These are phyloP conservation scores for Steinernema scapterisci DNA, from an alignment of 2,888 invertebrate genomes.

Conservation along the genomic window DNA sequence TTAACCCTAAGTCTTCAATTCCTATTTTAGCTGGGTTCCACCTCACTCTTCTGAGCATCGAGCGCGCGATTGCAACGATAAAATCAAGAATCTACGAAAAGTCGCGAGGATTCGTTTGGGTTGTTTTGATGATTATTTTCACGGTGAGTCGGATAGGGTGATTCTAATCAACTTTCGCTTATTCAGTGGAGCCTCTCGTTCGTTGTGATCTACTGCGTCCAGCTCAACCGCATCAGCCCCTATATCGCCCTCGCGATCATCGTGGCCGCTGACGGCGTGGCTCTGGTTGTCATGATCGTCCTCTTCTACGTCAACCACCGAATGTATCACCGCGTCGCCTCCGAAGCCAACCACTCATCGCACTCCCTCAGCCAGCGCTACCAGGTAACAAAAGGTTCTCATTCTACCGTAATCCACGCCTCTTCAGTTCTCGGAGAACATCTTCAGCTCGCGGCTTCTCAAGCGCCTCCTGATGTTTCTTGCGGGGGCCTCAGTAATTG, in stretches of 20 bases:
- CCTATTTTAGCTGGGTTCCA: conserved; percentile 4
- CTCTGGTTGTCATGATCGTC: not conserved
- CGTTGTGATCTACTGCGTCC: not conserved
- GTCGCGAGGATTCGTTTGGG: not conserved
- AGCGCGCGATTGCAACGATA: conserved; percentile 1
- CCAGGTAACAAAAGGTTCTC: not conserved
- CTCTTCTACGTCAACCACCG: conserved; percentile 11
- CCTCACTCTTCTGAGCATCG: conserved; percentile 5
- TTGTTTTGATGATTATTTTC: not conserved
- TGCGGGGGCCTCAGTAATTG: not conserved
- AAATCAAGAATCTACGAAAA: conserved; percentile 19
- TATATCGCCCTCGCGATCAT: not conserved
- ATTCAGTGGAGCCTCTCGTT: not conserved
- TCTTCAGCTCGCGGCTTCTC: conserved; percentile 12
- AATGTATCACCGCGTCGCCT: not conserved
- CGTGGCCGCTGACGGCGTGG: conserved; percentile 7
- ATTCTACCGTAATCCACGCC: no score
- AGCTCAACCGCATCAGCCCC: not conserved
- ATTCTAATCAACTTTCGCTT: not conserved
- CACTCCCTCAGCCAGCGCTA: conserved; percentile 24
- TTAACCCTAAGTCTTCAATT: not conserved
- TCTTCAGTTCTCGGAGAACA: conserved; percentile 23
- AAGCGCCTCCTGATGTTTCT: conserved; percentile 2
- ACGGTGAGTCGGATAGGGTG: not conserved
- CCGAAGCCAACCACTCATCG: not conserved